Percentiles rank a stretch among this genome's conserved stretches.
Conservation (phyloP, 2,797 vertebrate genomes). For the Neostethus bicornis region DNA sequence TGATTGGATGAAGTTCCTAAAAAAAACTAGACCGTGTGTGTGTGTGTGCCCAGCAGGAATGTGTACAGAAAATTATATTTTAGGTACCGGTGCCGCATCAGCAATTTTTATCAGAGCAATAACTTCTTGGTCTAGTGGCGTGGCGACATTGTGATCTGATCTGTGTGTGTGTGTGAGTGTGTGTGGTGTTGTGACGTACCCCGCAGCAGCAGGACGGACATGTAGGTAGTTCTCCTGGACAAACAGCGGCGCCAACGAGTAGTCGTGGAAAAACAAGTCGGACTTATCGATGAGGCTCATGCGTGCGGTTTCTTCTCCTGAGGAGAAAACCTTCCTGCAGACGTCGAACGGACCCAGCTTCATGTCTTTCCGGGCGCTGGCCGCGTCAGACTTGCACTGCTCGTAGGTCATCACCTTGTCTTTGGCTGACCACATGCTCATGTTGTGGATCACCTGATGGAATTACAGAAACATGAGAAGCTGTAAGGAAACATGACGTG, state of each 20-base stretch:
- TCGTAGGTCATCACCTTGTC: conserved; percentile 92
- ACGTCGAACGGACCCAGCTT: conserved; percentile 96
- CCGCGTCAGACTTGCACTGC: conserved; percentile 88
- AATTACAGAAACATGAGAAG: not conserved
- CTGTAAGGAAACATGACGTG: no score
- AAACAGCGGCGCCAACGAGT: conserved; percentile 94
- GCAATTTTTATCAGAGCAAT: no score
- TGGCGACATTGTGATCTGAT: no score
- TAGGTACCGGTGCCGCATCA: no score
- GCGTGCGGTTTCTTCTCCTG: conserved; percentile 84
- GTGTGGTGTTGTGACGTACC: no score
- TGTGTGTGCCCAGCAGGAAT: no score
- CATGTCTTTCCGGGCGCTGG: conserved; percentile 90
- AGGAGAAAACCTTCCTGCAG: conserved; percentile 89
- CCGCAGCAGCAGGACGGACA: conserved; percentile 88
- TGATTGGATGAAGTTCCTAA: no score
- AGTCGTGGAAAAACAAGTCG: conserved; percentile 97
- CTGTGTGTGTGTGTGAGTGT: no score
- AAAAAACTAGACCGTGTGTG: no score
- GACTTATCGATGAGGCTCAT: conserved; percentile 97
- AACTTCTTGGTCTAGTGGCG: no score
- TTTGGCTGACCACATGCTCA: conserved; percentile 95
- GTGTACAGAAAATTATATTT: no score
- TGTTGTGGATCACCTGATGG: conserved; percentile 92
- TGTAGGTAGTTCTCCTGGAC: conserved; percentile 96